Evolutionary conservation across 1,140 invertebrate species (phyloP), one percentile per base, ranked within the genome.

Genomic region (Diploscapter pachys): DNA sequence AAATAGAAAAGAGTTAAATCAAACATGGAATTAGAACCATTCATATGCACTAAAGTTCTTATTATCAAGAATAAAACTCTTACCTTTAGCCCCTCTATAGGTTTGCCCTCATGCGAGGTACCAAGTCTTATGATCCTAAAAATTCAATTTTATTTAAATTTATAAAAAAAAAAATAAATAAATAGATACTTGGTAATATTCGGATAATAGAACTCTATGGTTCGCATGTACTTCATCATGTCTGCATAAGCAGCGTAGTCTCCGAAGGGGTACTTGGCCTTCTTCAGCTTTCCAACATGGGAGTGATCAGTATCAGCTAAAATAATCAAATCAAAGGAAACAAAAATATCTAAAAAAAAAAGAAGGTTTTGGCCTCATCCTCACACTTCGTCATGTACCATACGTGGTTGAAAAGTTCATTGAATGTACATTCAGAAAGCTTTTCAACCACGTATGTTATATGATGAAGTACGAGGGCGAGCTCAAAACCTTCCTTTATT

Each of bases 161-260:
- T 31, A 31, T 31, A 31, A 0, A 31, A 31, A 31, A 31, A 31
- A 31, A 31, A n/a, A n/a, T n/a, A n/a, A n/a, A 31, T 31, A 31
- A 31, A 31, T 31, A 31, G 31, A 31, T 31, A 31, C 31, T 82
- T 78, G 5, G 82, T 81, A 5, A 85, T 69, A 56, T 80, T 65
- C 2, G 83, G 82, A 70, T 85, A 84, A 67, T 83, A 83, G 68
- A 83, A 83, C 62, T 85, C 82, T 56, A 84, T 71, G 3, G 80
- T 71, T 62, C 78, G 76, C 73, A 83, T 76, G 52, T 76, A 79
- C 53, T 77, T 74, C 5, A 84, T 61, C 82, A 84, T 84, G 13
- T 77, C 64, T 8, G 75, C 67, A 50, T 84, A 84, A 56, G 65
- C 75, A 3, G 79, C 78, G 63, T 84, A 84, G 50, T 79, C 75